Evolutionary conservation across 2,888 invertebrate genomes (phyloP), one percentile per base, ranked within the genome.

Genomic region (Eupithecia vulgata): DNA sequence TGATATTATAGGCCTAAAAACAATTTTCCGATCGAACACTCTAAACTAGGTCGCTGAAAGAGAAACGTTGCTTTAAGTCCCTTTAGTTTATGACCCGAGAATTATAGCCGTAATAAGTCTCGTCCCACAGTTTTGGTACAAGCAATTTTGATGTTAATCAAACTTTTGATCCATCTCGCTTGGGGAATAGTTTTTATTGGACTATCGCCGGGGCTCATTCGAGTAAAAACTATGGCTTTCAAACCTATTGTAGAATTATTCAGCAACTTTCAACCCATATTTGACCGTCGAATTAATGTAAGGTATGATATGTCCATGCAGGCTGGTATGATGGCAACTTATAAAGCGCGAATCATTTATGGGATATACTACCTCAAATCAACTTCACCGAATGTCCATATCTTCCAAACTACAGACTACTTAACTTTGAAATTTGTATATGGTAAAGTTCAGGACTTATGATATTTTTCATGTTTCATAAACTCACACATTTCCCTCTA

Each of bases 81-180:
- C 83, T 71, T 75, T 77, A 76, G 78, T 85, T 86, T 86, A 86
- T 84, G 82, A 80, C 78, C 82, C 83, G 78, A 80, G 82, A 84
- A 86, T 86, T 82, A 84, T 82, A 80, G 78, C 83, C 77, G 82
- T 85, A 85, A 84, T 85, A 84, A 85, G 83, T 81, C 83, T 76
- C 78, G 80, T 80, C 81, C 80, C 71, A 42, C 80, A 81, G 84
- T 82, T 84, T 82, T 79, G 84, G 80, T 79, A 80, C 78, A 74
- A 76, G 81, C 84, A 84, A 84, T 85, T 85, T 83, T 82, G 82
- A 83, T 83, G 85, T 84, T 85, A 84, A 86, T 86, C 85, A 82
- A 86, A 87, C 83, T 87, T 86, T 85, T 85, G 85, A 85, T 85
- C 82, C 82, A 75, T 77, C 77, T 81, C 79, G 75, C 71, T 79